Conservation (phyloP, 2,113 vertebrate genomes). For the Callochromis pleurospilus region DNA sequence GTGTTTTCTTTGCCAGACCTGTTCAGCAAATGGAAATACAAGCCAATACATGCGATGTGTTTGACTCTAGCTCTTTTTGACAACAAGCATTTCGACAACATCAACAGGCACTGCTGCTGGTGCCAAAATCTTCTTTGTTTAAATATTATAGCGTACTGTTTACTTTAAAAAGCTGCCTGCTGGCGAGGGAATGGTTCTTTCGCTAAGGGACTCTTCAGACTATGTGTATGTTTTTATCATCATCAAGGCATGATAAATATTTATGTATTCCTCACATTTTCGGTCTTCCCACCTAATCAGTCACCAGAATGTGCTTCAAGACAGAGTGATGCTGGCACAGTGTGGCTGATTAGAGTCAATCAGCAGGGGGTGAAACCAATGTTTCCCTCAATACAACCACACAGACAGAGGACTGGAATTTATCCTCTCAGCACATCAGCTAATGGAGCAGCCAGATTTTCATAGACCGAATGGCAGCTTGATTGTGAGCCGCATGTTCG, state of each 20-base stretch:
- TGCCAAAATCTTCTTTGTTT: neutral
- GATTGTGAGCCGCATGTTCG: conserved; percentile 61
- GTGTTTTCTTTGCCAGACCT: conserved; percentile 49
- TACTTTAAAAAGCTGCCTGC: neutral
- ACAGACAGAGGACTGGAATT: conserved; percentile 28
- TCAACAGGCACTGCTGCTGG: neutral
- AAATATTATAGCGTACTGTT: neutral
- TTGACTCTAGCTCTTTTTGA: conserved; percentile 8
- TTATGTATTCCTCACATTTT: conserved; percentile 39
- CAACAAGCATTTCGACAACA: neutral
- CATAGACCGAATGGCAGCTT: conserved; percentile 53
- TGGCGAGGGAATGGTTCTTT: neutral
- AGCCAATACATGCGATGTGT: conserved; percentile 38
- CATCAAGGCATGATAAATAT: conserved; percentile 36
- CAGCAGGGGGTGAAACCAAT: conserved; percentile 46
- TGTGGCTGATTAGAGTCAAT: conserved; percentile 73
- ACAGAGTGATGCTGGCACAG: conserved; percentile 29
- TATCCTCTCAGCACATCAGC: conserved; percentile 41
- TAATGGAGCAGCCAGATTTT: conserved; percentile 62
- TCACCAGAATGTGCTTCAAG: conserved; percentile 18
- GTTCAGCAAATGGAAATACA: conserved; percentile 28
- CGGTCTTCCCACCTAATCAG: conserved; percentile 63
- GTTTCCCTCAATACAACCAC: conserved; percentile 47
- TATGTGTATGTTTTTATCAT: neutral
- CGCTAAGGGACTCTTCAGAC: neutral